Conservation (phyloP, 2,113 vertebrate species). For the Budorcas taxicolor region DNA sequence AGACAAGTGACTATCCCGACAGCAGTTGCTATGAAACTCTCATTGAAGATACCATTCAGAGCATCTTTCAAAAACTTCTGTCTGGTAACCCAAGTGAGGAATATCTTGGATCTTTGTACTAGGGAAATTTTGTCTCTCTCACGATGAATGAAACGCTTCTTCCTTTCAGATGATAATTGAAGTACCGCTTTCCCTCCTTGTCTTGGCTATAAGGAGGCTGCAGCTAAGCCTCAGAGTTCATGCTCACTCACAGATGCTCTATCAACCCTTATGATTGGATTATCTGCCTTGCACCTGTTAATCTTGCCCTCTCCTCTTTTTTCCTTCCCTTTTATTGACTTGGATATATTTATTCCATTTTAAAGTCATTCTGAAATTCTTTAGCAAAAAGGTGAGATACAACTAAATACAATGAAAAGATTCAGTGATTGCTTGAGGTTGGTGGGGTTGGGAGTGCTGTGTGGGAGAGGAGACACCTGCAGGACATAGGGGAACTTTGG, state of each 20-base stretch:
- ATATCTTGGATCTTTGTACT: background rate
- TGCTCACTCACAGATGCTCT: background rate
- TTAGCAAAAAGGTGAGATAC: background rate
- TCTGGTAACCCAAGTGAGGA: background rate
- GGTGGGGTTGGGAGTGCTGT: rapidly evolving
- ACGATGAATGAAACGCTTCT: background rate
- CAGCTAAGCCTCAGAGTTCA: background rate
- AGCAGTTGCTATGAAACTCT: background rate
- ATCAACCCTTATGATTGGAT: background rate
- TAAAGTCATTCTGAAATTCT: background rate
- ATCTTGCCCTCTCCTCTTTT: background rate
- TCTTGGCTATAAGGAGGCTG: background rate
- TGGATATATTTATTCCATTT: background rate
- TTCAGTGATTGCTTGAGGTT: background rate
- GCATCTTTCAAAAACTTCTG: background rate
- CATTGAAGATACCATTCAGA: background rate
- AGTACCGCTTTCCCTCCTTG: background rate
- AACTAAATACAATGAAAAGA: constrained; percentile 1
- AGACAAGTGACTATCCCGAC: background rate
- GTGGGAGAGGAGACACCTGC: background rate
- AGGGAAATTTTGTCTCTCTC: background rate
- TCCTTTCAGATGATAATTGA: background rate
- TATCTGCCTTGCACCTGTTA: background rate
- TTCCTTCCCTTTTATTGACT: background rate
- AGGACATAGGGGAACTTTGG: background rate